A percentile compares a stretch with the other conserved stretches of the same genome.
These are phyloP conservation scores for Poeciliopsis paucimaculata DNA, from an alignment of 2,797 vertebrate genomes.

Conservation along the genomic window DNA sequence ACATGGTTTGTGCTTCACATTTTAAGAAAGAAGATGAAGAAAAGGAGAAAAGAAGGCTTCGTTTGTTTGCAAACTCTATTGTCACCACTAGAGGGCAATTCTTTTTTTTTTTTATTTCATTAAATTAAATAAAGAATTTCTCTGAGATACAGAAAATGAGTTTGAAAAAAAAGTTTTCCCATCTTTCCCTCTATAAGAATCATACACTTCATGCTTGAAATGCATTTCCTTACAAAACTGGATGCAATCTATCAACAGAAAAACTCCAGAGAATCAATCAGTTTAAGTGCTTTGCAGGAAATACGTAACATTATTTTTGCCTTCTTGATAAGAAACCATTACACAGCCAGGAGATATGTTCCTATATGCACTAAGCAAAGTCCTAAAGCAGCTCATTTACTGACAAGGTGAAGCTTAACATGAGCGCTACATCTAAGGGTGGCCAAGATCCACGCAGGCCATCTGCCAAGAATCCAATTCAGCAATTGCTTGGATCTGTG, in stretches of 20 bases:
- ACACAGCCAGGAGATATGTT: constrained; percentile 40
- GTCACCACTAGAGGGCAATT: constrained; percentile 3
- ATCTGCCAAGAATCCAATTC: constrained; percentile 72
- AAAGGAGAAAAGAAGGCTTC: neutral
- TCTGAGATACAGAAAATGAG: neutral
- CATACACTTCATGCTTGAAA: neutral
- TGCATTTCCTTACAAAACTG: constrained; percentile 5
- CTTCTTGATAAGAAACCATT: constrained; percentile 57
- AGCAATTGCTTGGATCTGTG: constrained; percentile 63
- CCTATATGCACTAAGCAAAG: constrained; percentile 36
- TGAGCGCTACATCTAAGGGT: constrained; percentile 59
- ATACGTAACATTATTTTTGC: constrained; percentile 29
- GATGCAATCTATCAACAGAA: constrained; percentile 28
- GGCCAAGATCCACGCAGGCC: constrained; percentile 59
- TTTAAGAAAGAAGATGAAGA: neutral
- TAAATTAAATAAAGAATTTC: neutral
- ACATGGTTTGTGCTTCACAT: neutral
- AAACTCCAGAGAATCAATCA: constrained; percentile 41
- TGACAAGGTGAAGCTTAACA: constrained; percentile 65
- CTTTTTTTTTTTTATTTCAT: neutral
- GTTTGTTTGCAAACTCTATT: neutral
- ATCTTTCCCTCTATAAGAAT: neutral
- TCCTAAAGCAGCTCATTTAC: constrained; percentile 52
- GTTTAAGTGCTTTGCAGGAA: constrained; percentile 36
- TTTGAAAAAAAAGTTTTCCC: neutral